Evolutionary conservation across 2,797 vertebrate species (phyloP).

Genomic region (Champsocephalus esox): DNA sequence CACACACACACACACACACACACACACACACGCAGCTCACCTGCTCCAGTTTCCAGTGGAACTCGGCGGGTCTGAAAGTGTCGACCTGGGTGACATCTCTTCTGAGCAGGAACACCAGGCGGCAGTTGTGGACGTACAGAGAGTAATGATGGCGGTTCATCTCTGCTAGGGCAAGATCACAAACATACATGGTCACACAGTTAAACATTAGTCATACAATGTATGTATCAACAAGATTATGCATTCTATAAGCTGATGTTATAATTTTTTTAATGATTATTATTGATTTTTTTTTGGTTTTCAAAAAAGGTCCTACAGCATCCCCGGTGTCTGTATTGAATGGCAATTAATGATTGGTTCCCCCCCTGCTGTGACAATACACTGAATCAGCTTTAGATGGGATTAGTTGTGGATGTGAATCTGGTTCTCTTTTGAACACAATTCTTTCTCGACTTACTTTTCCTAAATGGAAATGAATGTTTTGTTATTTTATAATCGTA

Average conservation of each 20-base stretch:
- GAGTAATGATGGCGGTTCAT: constrained; percentile 98
- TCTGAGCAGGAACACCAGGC: constrained; percentile 93
- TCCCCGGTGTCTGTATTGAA: background rate
- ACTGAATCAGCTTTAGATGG: background rate
- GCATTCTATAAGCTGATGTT: background rate
- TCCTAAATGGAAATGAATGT: background rate
- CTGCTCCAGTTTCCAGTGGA: constrained; percentile 99
- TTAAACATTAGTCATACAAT: background rate
- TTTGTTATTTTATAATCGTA: background rate
- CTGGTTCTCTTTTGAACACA: background rate
- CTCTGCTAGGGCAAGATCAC: constrained; percentile 81
- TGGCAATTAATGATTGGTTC: background rate
- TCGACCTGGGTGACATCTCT: constrained; percentile 95
- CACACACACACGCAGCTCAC: constrained; percentile 72
- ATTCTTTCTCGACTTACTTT: background rate
- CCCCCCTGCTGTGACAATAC: background rate
- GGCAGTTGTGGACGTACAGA: constrained; percentile 96
- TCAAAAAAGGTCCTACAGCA: background rate
- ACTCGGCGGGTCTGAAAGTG: constrained; percentile 95
- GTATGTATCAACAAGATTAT: background rate
- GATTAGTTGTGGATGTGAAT: background rate
- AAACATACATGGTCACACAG: constrained; percentile 16
- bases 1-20: background rate
- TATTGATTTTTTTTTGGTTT: no score
- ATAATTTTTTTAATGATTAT: background rate